A percentile compares a stretch with the other conserved stretches of the same genome.
phyloP scores from a whole-genome alignment of 2,888 invertebrate species.

The Dysmachus trigonus region DNA sequence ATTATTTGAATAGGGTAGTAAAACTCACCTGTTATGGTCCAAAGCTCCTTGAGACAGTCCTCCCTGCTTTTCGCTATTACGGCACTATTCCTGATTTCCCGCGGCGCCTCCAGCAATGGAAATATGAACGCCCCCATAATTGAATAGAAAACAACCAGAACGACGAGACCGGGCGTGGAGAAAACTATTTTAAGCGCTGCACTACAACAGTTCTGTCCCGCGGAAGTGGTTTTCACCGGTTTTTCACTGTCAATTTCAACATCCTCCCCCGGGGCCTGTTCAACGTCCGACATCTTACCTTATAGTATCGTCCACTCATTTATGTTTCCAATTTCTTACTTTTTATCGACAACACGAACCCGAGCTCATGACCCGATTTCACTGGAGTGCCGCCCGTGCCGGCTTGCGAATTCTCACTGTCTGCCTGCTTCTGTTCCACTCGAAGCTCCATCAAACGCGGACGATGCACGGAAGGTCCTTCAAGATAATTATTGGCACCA shows the following conservation, averaged over 20 bases:
- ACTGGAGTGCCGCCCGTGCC: neutral
- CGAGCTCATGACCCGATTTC: constrained; percentile 2
- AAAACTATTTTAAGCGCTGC: constrained; percentile 59
- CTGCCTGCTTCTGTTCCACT: neutral
- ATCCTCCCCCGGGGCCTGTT: constrained; percentile 60
- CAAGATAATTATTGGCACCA: neutral
- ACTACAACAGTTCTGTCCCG: constrained; percentile 54
- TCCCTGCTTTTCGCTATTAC: constrained; percentile 72
- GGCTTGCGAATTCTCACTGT: neutral
- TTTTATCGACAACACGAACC: neutral
- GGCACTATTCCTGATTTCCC: constrained; percentile 70
- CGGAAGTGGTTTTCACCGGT: constrained; percentile 20
- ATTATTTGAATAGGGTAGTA: neutral
- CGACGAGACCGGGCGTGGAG: constrained; percentile 71
- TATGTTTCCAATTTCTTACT: constrained; percentile 49
- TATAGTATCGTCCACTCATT: constrained; percentile 54
- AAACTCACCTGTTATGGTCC: constrained; percentile 79
- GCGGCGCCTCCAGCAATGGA: constrained; percentile 77
- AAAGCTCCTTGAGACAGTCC: constrained; percentile 77
- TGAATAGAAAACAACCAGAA: constrained; percentile 78
- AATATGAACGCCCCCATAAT: constrained; percentile 80
- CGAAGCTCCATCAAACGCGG: constrained; percentile 3
- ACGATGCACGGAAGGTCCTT: neutral
- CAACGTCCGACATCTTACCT: constrained; percentile 65
- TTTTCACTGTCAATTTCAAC: constrained; percentile 49